Base-by-base conservation (phyloP, 1,140 invertebrate species). In the Bombus haemorrhoidalis region DNA sequence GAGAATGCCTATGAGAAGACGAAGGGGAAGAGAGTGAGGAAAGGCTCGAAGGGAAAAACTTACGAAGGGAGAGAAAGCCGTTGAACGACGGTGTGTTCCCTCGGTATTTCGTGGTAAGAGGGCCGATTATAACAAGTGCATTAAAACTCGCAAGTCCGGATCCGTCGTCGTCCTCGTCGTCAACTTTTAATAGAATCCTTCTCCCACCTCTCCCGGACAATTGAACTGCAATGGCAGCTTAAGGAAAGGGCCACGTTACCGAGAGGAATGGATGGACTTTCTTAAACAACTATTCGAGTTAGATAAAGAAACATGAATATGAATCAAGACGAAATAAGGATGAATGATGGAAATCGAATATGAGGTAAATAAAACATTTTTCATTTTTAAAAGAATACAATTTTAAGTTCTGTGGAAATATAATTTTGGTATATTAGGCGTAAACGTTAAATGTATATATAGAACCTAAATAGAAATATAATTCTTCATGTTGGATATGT, bases 131-230 rank as follows among this genome's bases (percentile, higher is more conserved):
- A 90, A 92, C 91, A 88, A 91, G 90, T 92, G 87, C 92, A 93
- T 93, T 93, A 93, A 93, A 93, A 93, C 92, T 93, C 91, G 84
- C 90, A 91, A 92, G 90, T 92, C 91, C 87, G 86, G 86, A 86
- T 91, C 86, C 72, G 84, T 84, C 84, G 83, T 83, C 59, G 59
- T 62, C 69, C 71, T 62, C 90, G 82, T 86, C 92, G 90, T 92
- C 89, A 92, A 93, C 90, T 93, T 93, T 93, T 93, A 93, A 93
- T 93, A 91, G 92, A 92, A 92, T 92, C 90, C 82, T 83, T 89
- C 85, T 74, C 76, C 82, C 64, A 59, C 76, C 69, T 74, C 76
- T 86, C 71, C 81, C 78, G 84, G 76, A 85, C 91, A 91, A 91
- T 91, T 90, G 90, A 91, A 87, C 90, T 87, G 86, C 83, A 83